A percentile compares a stretch with the other conserved stretches of the same genome.
These are phyloP conservation scores for Spatula versicolor DNA, from an alignment of 2,797 vertebrate species.

Conservation along the genomic window DNA sequence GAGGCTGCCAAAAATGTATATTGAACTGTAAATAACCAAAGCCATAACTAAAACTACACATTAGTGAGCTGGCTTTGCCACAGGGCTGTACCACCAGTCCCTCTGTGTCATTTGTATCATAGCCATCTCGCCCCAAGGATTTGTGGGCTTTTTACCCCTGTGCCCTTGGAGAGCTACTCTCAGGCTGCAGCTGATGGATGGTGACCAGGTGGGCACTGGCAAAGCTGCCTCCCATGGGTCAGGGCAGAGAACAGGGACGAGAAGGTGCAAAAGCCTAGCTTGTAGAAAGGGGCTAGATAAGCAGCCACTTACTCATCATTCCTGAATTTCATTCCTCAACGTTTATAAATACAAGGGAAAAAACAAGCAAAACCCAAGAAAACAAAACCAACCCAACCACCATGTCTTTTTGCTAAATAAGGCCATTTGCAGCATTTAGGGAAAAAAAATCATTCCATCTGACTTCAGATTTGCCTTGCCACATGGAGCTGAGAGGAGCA, in stretches of 20 bases:
- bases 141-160: not conserved
- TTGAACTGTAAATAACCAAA: not conserved
- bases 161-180: not conserved
- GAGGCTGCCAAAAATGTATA: not conserved
- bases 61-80: not conserved
- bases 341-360: rapidly evolving
- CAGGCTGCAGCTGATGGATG: not conserved
- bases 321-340: not conserved
- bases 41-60: not conserved
- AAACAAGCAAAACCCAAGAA: not conserved
- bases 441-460: not conserved
- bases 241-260: not conserved
- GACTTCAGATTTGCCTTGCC: not conserved
- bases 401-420: not conserved
- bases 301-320: not conserved
- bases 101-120: rapidly evolving
- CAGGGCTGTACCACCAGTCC: not conserved
- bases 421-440: not conserved
- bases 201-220: not conserved
- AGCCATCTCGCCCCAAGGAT: not conserved
- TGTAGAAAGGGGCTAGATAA: not conserved
- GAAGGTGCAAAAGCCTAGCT: not conserved
- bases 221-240: not conserved
- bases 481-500: not conserved
- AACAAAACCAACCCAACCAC: not conserved